phyloP scores from a whole-genome alignment of 2,797 vertebrate species.

The Podarcis siculus region DNA sequence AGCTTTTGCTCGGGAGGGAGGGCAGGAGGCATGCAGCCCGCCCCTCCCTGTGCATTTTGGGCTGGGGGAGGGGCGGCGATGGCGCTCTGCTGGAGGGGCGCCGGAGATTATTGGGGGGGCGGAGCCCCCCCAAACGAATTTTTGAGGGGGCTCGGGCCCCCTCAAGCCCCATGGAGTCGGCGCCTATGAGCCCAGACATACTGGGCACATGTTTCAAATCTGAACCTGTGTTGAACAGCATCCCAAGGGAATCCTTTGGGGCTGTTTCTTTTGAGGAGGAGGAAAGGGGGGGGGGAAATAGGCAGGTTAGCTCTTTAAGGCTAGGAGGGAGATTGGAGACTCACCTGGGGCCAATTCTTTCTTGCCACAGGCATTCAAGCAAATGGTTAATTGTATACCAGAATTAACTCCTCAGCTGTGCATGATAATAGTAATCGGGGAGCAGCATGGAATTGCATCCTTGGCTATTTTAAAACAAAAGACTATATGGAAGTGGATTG shows the following conservation, averaged over 20 bases:
- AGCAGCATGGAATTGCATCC: neutral
- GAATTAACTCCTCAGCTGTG: neutral
- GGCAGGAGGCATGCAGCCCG: too few relatives aligned
- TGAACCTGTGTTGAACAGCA: neutral
- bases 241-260: neutral
- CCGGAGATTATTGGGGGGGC: too few relatives aligned
- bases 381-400: neutral
- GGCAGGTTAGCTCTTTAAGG: neutral
- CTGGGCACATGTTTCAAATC: neutral
- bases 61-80: too few relatives aligned
- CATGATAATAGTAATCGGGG: neutral
- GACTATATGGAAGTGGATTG: neutral
- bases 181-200: too few relatives aligned
- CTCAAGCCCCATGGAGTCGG: too few relatives aligned
- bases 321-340: neutral
- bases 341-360: neutral
- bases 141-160: too few relatives aligned
- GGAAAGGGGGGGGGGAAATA: neutral
- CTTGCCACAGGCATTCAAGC: neutral
- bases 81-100: too few relatives aligned
- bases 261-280: neutral
- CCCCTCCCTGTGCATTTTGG: too few relatives aligned
- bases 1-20: too few relatives aligned
- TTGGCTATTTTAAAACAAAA: neutral
- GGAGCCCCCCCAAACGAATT: too few relatives aligned